Evolutionary conservation across 2,113 vertebrate species (phyloP).

Genomic region (Cnemophilus loriae): DNA sequence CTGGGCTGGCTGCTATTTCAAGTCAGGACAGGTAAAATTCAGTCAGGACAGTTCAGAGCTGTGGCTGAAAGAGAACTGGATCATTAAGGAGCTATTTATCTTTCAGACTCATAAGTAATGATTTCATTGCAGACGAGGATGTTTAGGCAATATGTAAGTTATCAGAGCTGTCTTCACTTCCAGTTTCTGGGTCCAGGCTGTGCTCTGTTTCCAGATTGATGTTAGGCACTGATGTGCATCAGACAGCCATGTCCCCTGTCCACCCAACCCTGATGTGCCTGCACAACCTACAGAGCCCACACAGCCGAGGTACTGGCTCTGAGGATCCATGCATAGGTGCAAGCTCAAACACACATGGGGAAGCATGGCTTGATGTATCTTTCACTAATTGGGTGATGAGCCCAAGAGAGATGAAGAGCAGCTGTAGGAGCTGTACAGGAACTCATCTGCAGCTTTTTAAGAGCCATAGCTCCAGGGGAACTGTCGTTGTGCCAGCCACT

Average conservation of each 20-base stretch:
- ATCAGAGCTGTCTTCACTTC: background rate
- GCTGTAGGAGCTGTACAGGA: constrained; percentile 46
- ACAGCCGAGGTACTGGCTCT: background rate
- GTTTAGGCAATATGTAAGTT: background rate
- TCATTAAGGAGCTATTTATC: background rate
- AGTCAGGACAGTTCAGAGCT: constrained; percentile 5
- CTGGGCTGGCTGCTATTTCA: background rate
- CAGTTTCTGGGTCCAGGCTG: background rate
- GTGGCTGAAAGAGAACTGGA: background rate
- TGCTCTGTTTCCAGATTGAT: background rate
- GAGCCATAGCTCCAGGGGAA: constrained; percentile 29
- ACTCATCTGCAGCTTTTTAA: background rate
- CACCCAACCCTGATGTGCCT: background rate
- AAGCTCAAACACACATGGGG: background rate
- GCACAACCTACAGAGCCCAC: background rate
- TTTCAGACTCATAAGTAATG: background rate
- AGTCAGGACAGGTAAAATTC: background rate
- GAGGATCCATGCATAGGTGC: background rate
- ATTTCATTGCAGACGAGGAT: background rate
- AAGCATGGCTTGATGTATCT: background rate
- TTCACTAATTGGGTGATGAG: constrained; percentile 60
- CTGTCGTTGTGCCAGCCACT: background rate
- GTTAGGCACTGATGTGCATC: background rate
- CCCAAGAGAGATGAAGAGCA: constrained; percentile 52
- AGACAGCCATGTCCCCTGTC: background rate